Evolutionary conservation across 1,140 invertebrate species (phyloP), one percentile per base, ranked within the genome.

Genomic region (Eciton burchellii): DNA sequence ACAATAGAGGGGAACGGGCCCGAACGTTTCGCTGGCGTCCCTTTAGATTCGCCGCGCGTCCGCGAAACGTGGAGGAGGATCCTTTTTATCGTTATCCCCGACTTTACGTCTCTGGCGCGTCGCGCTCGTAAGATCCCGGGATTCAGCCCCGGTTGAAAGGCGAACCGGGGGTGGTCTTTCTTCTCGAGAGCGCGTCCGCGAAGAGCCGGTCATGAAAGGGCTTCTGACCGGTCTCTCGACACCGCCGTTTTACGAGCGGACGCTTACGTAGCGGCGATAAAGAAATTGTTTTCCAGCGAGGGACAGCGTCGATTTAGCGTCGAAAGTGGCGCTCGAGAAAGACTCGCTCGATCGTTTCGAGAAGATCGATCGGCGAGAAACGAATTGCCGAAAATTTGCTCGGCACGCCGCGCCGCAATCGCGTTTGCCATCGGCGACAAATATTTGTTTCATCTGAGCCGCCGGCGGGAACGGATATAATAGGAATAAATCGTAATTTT

Each of bases 401-500:
- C 62, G 29, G 26, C n/a, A n/a, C 26, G 26, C 45, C 59, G 62
- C 63, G 41, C 62, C 62, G 16, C 74, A 77, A 77, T 65, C 43
- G 29, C 62, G 43, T 77, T 77, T 77, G 35, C 74, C 21, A 77
- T 68, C n/a, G 74, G 47, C 16, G 12, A 62, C 62, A 77, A 77
- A 77, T 77, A 77, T 77, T 77, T 77, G 49, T 29, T 54, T 29
- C 66, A 77, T 47, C 49, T 77, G 62, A 68, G 29, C 47, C 62
- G 6, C 29, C 21, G 62, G 74, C 49, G 74, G 56, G 68, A 77
- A 77, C 62, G 73, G 54, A 66, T 77, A 77, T 77, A 77, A 77
- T 68, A 77, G 74, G 35, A 84, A 72, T 79, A 77, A 85, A 84
- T 85, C 59, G 84, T 72, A 77, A 84, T 72, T 70, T 68, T 66